Evolutionary conservation across 1,140 invertebrate genomes (phyloP), one percentile per base, ranked within the genome.

Genomic region (Drosophila chauvacae): DNA sequence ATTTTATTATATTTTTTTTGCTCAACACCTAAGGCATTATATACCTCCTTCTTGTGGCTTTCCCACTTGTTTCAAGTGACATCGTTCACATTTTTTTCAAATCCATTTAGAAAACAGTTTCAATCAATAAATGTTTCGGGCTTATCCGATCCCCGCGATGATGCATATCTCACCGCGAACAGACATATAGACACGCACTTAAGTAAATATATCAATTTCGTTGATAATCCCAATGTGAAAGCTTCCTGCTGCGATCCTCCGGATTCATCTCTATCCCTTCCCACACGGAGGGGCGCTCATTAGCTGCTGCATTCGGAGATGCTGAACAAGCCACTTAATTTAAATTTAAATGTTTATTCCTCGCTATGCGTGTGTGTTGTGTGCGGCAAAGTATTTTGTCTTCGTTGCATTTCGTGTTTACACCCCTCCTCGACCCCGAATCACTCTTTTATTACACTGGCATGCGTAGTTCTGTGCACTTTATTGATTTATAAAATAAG

Each of bases 271-370:
- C 37, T 30, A 37, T 47, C 26, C 28, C 35, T 48, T 47, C 64
- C 26, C 57, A 72, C 68, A 72, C 35, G 37, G 70, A 71, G 69
- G 70, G 55, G 39, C 62, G 28, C 85, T 88, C 84, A 88, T 84
- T 88, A 88, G 85, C 77, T 78, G 83, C 53, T 88, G 80, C 83
- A 77, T 88, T 88, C 76, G 83, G 66, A 88, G 80, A 83, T 72
- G 80, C 80, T 66, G 77, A 90, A 84, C 84, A 88, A 90, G 84
- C 85, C 84, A 88, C 84, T 88, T 88, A 88, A 88, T 88, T 88
- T 90, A 84, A 90, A 88, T 88, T 90, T 88, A 88, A 88, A 90
- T 90, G 84, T 87, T 84, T 84, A 90, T 77, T 90, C 80, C 84
- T 74, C 80, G 81, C 84, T 61, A 74, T 90, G 84, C 85, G 83